Base-by-base conservation (phyloP, 2,113 vertebrate genomes). In the Lycocorax pyrrhopterus region DNA sequence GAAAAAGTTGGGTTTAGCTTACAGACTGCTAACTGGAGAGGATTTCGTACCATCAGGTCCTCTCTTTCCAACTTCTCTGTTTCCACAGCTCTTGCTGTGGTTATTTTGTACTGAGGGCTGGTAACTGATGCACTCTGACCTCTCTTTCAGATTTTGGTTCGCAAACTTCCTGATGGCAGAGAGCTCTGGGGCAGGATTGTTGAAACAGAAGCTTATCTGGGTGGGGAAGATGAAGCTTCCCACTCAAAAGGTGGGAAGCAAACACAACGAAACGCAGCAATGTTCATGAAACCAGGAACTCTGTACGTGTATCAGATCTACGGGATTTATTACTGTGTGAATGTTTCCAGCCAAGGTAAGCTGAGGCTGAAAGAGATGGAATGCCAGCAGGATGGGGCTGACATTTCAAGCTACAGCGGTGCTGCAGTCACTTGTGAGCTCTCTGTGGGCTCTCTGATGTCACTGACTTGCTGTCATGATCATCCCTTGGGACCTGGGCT, bases 271-370 rank as follows among this genome's bases (percentile, higher is more conserved):
- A 99, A 99, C 33, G 91, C 97, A 0, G 98, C 99, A 11, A 99
- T 99, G 99, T 99, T 99, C 97, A 99, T 99, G 99, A 98, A 98
- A 72, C 99, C 99, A 0, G 99, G 99, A 43, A 99, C 99, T 16
- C 97, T 99, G 56, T 99, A 99, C 1, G 99, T 99, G 27, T 99
- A 99, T 87, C 92, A 98, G 67, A 99, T 99, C 96, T 99, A 99
- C 0, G 99, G 99, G 47, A 98, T 99, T 92, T 98, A 99, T 95
- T 99, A 99, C 96, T 99, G 99, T 68, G 96, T 99, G 97, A 99
- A 99, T 2, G 96, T 99, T 80, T 99, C 99, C 60, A 99, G 99
- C 95, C 98, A 97, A 97, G 99, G 99, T 99, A 94, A 98, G 98
- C 10, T 30, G 76, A 56, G 63, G 62, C 52, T 74, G 25, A 69